Base-by-base conservation (phyloP, 2,797 vertebrate species). In the Diglossa cyanea region DNA sequence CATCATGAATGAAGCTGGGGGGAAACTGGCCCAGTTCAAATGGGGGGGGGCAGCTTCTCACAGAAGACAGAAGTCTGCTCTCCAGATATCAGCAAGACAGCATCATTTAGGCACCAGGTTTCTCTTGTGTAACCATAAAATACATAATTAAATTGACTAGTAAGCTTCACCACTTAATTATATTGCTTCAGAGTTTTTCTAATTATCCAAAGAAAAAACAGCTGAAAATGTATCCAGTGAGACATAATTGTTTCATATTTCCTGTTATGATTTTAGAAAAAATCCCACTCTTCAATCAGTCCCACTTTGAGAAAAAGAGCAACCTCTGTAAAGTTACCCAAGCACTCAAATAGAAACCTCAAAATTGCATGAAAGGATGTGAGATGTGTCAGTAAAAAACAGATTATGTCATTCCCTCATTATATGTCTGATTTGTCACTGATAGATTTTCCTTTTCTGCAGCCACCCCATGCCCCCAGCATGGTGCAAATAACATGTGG, bases 361-460 rank as follows among this genome's bases (percentile, higher is more conserved):
- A 84, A 60, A 78, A 79, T 23, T 84, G 15, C 33, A n/a, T 90
- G 62, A 82, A 87, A 63, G 17, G 35, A 50, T 60, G 12, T 21
- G 17, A 87, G n/a, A 62, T 4, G 9, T 73, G 78, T 93, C 60
- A 85, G 33, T 50, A 35, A 82, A 92, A 88, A 66, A 1, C 24
- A 70, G 42, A 40, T 85, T 45, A 79, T 70, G 33, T 85, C 1
- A 8, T 82, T 89, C 24, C 17, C 10, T 85, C 2, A 0, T 55
- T 81, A 24, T 81, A 18, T 45, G 13, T 76, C 51, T 85, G 63
- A 70, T 85, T 75, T 85, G 31, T 60, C 66, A n/a, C 44, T 79
- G 74, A 92, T 79, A 63, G 58, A 66, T 94, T 95, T 94, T 94
- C 77, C 83, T 78, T 70, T 66, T 60, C 19, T 75, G 31, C 12